A percentile compares a stretch with the other conserved stretches of the same genome.
These are phyloP conservation scores for Clarias pachynema DNA, from an alignment of 2,797 vertebrate species.

Conservation along the genomic window DNA sequence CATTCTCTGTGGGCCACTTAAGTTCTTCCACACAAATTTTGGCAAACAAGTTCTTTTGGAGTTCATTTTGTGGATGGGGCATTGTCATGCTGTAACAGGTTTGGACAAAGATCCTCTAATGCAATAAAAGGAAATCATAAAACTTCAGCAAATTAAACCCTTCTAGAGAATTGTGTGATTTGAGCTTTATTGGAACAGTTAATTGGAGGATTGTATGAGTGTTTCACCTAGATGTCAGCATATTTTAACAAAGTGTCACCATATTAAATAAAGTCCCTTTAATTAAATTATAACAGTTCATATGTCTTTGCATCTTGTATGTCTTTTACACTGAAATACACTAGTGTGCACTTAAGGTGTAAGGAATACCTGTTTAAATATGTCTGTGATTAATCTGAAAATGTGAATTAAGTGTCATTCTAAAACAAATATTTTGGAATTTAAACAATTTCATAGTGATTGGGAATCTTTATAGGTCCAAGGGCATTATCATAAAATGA, in stretches of 20 bases:
- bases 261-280: neutral
- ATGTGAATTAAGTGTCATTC: neutral
- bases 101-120: neutral
- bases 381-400: neutral
- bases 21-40: neutral
- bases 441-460: neutral
- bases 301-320: neutral
- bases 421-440: neutral
- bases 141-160: neutral
- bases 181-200: neutral
- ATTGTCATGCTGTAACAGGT: neutral
- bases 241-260: neutral
- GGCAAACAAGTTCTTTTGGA: neutral
- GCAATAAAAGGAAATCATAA: neutral
- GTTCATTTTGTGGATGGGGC: neutral
- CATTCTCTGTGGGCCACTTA: neutral
- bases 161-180: neutral
- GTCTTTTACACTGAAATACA: neutral
- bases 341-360: neutral
- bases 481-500: neutral
- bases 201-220: neutral
- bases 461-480: neutral
- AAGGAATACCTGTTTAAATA: neutral
- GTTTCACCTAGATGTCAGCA: neutral
- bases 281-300: neutral